These are phyloP conservation scores for Acomys russatus DNA, from an alignment of 2,797 vertebrate species.

Conservation along the genomic window DNA sequence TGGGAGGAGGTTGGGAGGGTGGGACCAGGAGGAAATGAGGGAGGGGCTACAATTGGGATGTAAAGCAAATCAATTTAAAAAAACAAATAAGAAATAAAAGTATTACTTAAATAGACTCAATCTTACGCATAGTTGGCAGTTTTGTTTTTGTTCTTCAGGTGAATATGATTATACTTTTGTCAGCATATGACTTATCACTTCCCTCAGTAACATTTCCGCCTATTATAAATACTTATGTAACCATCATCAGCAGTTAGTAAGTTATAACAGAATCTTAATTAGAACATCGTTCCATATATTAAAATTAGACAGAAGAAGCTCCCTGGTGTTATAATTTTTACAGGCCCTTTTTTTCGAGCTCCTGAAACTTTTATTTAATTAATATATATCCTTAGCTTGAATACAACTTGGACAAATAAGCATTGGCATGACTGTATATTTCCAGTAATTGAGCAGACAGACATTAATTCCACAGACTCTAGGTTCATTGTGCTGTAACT, in stretches of 20 bases:
- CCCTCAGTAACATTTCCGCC: conserved; percentile 19
- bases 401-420: conserved; percentile 74
- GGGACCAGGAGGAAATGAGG: too few relatives aligned
- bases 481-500: conserved; percentile 58
- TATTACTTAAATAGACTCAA: background rate
- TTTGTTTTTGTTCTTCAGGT: background rate
- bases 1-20: too few relatives aligned
- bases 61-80: too few relatives aligned
- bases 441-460: conserved; percentile 66
- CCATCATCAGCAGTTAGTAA: conserved; percentile 28
- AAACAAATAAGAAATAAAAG: too few relatives aligned
- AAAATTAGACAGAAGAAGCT: conserved; percentile 25
- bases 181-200: background rate
- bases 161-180: background rate
- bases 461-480: conserved; percentile 51
- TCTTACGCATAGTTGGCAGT: background rate
- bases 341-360: conserved; percentile 53
- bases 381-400: conserved; percentile 63
- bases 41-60: too few relatives aligned
- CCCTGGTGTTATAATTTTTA: conserved; percentile 63
- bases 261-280: conserved; percentile 25
- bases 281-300: conserved; percentile 41
- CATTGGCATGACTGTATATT: conserved; percentile 64
- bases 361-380: conserved; percentile 74
- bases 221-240: conserved; percentile 29